Evolutionary conservation across 2,113 vertebrate genomes (phyloP).

Genomic region (Oryzias javanicus): DNA sequence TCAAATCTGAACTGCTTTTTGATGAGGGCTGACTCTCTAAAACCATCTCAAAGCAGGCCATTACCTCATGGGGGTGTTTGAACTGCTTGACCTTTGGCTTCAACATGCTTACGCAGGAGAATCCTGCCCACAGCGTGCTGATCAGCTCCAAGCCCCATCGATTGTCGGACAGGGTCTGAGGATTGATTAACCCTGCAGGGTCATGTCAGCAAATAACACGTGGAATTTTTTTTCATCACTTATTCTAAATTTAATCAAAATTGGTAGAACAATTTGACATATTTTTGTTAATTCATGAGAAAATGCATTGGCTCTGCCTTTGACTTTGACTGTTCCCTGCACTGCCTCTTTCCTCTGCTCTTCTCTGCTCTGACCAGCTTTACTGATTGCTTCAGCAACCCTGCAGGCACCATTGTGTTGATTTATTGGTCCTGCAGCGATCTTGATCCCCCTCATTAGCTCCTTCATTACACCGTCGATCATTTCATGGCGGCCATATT

Average conservation of each 20-base stretch:
- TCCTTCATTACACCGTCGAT: slow-evolving; percentile 70
- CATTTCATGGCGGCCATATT: slow-evolving; percentile 55
- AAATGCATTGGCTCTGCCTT: slow-evolving; percentile 12
- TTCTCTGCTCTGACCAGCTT: slow-evolving; percentile 45
- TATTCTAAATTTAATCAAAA: slow-evolving; percentile 4
- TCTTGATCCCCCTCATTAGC: slow-evolving; percentile 74
- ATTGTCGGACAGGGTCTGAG: slow-evolving; percentile 35
- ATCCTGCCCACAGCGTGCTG: slow-evolving; percentile 47
- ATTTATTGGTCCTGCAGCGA: slow-evolving; percentile 68
- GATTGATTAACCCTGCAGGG: slow-evolving; percentile 39
- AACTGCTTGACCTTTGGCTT: slow-evolving; percentile 56
- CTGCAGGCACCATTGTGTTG: slow-evolving; percentile 67
- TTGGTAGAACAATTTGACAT: background rate
- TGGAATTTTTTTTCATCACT: background rate
- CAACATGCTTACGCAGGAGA: slow-evolving; percentile 46
- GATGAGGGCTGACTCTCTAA: slow-evolving; percentile 40
- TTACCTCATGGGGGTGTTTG: slow-evolving; percentile 8
- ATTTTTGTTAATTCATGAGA: slow-evolving; percentile 18
- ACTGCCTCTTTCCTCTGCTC: slow-evolving; percentile 12
- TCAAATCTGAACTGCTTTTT: slow-evolving; percentile 17
- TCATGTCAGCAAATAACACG: slow-evolving; percentile 20
- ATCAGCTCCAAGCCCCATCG: slow-evolving; percentile 53
- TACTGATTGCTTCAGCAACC: slow-evolving; percentile 66
- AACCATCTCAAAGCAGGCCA: slow-evolving; percentile 34
- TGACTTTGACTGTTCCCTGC: slow-evolving; percentile 54